Evolutionary conservation across 2,888 invertebrate genomes (phyloP), one percentile per base, ranked within the genome.

Genomic region (Lithophane socia): DNA sequence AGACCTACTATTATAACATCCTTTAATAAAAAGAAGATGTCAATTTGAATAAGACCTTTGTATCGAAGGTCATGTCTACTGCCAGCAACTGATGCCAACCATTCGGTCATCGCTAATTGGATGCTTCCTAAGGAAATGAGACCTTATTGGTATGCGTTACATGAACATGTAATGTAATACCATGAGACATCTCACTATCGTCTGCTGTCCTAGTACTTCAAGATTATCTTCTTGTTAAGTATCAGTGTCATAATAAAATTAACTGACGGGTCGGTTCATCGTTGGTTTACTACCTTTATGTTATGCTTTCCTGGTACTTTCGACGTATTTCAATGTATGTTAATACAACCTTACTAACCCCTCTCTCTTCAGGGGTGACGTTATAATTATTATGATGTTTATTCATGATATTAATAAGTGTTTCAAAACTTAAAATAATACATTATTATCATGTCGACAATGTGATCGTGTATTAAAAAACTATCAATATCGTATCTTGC

Each of bases 41-140:
- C 4, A 47, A 80, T 80, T 79, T 79, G 49, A 72, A 84, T 84
- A 84, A 71, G 56, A 37, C 60, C 85, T 84, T 29, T 37, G 21
- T 66, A 61, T n/a, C 21, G 72, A 80, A 80, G 80, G 85, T 44
- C 85, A n/a, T 5, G 8, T 0, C 29, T 56, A n/a, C 37, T 80
- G 85, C 80, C 73, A 80, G 8, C 42, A 12, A 84, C 65, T 52
- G 65, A 60, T 80, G 80, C 85, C 85, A 80, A 85, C 49, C 42
- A 49, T 49, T 44, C 21, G 37, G n/a, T 68, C 73, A 67, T 18
- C 13, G 60, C 60, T 80, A 86, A 84, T 86, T 82, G 77, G 73
- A 71, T 9, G 64, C 66, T 80, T 80, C 81, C 56, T 73, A 37
- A 80, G 73, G 61, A 72, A 72, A 80, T 72, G 49, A 56, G 13